These are phyloP conservation scores for Dysdera silvatica DNA, from an alignment of 1,140 invertebrate species.

Conservation along the genomic window DNA sequence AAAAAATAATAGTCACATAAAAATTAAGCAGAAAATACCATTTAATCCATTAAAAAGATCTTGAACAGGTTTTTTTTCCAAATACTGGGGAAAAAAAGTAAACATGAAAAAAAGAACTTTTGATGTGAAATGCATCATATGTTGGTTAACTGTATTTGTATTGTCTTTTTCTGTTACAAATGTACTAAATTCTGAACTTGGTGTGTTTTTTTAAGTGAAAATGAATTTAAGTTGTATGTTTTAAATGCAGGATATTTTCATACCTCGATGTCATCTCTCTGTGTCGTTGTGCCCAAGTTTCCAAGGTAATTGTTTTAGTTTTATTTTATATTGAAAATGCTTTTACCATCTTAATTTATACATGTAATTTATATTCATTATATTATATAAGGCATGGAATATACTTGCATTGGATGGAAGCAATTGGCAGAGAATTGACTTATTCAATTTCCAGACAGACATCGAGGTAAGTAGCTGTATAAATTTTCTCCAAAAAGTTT, in stretches of 20 bases:
- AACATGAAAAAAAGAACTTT: neutral
- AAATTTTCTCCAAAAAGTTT: no score
- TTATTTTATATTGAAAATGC: no score
- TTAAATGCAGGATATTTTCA: constrained; percentile 76
- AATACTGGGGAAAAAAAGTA: no score
- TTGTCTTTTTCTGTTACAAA: constrained; percentile 19
- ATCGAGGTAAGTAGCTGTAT: no score
- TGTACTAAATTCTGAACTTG: neutral
- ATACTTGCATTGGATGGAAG: constrained; percentile 93
- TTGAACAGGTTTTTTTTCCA: no score
- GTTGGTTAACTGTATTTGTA: neutral
- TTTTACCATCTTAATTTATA: no score
- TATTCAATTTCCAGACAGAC: constrained; percentile 97
- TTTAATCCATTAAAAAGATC: no score
- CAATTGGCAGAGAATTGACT: constrained; percentile 97
- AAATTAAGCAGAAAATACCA: no score
- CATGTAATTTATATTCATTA: neutral
- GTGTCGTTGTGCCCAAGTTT: constrained; percentile 94
- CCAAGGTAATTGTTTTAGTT: constrained; percentile 55
- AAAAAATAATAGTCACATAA: no score
- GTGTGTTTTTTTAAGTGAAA: neutral
- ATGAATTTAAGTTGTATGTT: constrained; percentile 30
- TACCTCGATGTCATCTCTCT: constrained; percentile 95
- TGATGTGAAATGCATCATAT: neutral
- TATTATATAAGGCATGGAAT: constrained; percentile 73